These are phyloP conservation scores for Megaleporinus macrocephalus DNA, from an alignment of 2,113 vertebrate species.

Conservation along the genomic window DNA sequence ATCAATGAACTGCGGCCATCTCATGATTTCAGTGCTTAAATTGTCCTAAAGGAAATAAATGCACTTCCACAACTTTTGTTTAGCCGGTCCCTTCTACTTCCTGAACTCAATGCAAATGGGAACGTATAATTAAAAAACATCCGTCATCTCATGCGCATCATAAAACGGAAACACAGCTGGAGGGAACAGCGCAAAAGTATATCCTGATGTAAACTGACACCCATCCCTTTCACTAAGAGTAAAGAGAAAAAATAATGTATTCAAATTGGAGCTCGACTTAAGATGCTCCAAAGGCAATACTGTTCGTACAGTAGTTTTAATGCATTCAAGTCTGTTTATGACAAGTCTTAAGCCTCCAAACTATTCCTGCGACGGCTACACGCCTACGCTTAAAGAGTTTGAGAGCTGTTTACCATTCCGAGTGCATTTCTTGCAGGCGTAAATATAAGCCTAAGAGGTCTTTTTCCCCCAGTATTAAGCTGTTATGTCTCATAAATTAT, in stretches of 20 bases:
- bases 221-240: not conserved
- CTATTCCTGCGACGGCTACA: not conserved
- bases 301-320: not conserved
- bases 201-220: not conserved
- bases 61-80: not conserved
- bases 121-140: not conserved
- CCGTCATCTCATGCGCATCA: not conserved
- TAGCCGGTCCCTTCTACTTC: not conserved
- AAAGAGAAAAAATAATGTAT: not conserved
- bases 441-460: conserved; percentile 48
- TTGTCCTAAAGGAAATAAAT: not conserved
- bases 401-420: conserved; percentile 31
- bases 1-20: not conserved
- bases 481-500: conserved; percentile 54
- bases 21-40: not conserved
- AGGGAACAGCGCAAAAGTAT: not conserved
- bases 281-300: not conserved
- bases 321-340: not conserved
- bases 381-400: conserved; percentile 9
- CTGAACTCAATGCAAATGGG: conserved; percentile 9
- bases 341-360: conserved; percentile 14
- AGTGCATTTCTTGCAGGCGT: conserved; percentile 18
- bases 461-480: conserved; percentile 46
- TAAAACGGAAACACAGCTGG: not conserved
- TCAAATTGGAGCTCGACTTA: not conserved